Evolutionary conservation across 2,113 vertebrate species (phyloP).

Genomic region (Gobiocypris rarus): DNA sequence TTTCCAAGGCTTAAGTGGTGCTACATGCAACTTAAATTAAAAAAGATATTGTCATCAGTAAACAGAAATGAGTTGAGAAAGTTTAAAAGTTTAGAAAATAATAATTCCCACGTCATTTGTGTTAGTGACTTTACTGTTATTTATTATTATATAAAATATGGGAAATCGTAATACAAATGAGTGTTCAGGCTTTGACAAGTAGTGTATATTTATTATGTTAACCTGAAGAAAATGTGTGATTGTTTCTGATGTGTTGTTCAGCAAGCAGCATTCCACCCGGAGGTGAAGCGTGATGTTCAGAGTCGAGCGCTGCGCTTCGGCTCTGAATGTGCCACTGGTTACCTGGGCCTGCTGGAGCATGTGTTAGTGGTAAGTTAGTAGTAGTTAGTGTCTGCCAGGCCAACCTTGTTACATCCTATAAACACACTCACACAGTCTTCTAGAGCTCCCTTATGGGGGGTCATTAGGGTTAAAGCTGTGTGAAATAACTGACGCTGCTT

Average conservation of each 20-base stretch:
- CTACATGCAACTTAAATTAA: not conserved
- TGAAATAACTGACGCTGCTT: not conserved
- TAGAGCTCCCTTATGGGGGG: not conserved
- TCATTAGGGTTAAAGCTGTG: constrained; percentile 27
- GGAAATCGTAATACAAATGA: not conserved
- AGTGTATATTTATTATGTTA: not conserved
- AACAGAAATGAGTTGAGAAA: not conserved
- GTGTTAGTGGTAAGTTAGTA: constrained; percentile 88
- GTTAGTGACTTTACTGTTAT: not conserved
- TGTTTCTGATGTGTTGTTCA: constrained; percentile 60
- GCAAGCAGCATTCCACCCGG: constrained; percentile 94
- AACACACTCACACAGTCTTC: constrained; percentile 22
- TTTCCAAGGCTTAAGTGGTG: not conserved
- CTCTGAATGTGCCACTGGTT: constrained; percentile 90
- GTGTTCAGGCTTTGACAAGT: too few species aligned
- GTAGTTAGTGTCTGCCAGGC: not conserved
- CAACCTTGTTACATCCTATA: not conserved
- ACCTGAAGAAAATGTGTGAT: not conserved
- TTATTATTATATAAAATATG: not conserved
- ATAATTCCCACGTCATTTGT: not conserved
- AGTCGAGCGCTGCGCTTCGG: constrained; percentile 88
- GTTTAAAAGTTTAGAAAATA: not conserved
- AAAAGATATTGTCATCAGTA: not conserved
- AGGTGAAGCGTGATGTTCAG: constrained; percentile 87
- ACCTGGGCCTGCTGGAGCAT: constrained; percentile 93